phyloP scores from a whole-genome alignment of 2,113 vertebrate species.

The Beaufortia kweichowensis region DNA sequence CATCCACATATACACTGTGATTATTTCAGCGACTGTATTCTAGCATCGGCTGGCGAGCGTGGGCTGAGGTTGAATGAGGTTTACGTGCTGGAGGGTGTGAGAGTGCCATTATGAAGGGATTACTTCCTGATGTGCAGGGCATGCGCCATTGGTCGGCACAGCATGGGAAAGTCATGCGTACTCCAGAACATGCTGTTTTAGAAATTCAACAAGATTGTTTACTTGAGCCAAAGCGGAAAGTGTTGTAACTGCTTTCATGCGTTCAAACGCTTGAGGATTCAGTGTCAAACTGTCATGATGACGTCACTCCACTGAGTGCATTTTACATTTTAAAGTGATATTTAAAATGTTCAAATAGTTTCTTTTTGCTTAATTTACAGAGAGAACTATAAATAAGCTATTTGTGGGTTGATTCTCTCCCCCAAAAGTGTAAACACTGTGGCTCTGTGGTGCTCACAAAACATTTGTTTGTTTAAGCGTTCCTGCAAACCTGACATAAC shows the following conservation, averaged over 20 bases:
- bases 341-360: too few species aligned
- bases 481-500: background rate
- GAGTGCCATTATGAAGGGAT: slow-evolving; percentile 54
- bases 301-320: too few species aligned
- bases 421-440: too few species aligned
- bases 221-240: slow-evolving; percentile 51
- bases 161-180: slow-evolving; percentile 65
- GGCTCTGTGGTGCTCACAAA: slow-evolving; percentile 3
- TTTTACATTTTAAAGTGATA: too few species aligned
- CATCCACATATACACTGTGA: slow-evolving; percentile 18
- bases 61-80: slow-evolving; percentile 56
- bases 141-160: slow-evolving; percentile 49
- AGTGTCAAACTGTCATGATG: too few species aligned
- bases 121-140: slow-evolving; percentile 59
- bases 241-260: background rate
- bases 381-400: background rate
- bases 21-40: background rate
- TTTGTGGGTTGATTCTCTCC: too few species aligned
- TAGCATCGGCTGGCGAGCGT: slow-evolving; percentile 20
- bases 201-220: slow-evolving; percentile 66
- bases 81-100: slow-evolving; percentile 59
- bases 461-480: background rate
- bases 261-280: too few species aligned
- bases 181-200: slow-evolving; percentile 63
- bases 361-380: background rate